Conservation (phyloP, 1,140 invertebrate species). For the Drosophila asahinai region DNA sequence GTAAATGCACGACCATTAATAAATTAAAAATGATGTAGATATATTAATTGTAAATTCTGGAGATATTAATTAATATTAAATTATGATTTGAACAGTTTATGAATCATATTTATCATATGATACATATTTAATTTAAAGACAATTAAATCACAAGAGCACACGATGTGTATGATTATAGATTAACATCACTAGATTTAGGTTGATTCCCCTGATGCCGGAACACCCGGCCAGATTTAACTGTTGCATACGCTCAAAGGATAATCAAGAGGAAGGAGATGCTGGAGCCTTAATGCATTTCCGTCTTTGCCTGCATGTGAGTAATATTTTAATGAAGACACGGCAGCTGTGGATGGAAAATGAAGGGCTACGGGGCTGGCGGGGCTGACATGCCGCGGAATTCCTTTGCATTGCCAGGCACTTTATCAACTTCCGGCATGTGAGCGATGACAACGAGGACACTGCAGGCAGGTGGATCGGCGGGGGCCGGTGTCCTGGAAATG, state of each 20-base stretch:
- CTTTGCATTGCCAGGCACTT: conserved; percentile 71
- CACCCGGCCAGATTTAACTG: conserved; percentile 18
- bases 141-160: not conserved
- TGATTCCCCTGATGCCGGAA: conserved; percentile 4
- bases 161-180: not conserved
- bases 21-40: no score
- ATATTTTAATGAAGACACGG: conserved; percentile 80
- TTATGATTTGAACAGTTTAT: no score
- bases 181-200: conserved; percentile 11
- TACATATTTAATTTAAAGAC: not conserved
- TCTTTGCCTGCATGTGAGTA: conserved; percentile 55
- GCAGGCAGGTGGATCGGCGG: conserved; percentile 25
- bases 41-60: not conserved
- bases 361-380: not conserved
- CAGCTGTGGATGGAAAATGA: conserved; percentile 3
- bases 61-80: no score
- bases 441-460: conserved; percentile 60
- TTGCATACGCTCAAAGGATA: conserved; percentile 31
- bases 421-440: conserved; percentile 80
- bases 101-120: no score
- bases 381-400: conserved; percentile 67
- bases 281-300: conserved; percentile 71
- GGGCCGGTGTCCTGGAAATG: not conserved
- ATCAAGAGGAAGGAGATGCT: conserved; percentile 23
- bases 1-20: no score